phyloP scores from a whole-genome alignment of 2,888 invertebrate species.

The Galerucella calmariensis region DNA sequence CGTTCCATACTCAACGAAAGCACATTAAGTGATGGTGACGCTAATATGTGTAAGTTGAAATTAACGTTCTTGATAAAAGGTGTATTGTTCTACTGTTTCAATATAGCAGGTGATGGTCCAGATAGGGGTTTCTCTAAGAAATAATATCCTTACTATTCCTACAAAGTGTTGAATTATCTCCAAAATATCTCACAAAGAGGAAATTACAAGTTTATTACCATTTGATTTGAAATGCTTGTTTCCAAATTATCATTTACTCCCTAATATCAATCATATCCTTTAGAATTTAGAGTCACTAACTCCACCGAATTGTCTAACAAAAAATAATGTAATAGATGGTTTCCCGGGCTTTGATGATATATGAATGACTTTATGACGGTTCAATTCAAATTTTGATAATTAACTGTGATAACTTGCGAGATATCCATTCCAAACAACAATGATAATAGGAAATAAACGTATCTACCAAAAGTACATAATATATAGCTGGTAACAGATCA shows the following conservation, averaged over 20 bases:
- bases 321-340: neutral
- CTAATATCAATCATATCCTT: neutral
- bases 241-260: neutral
- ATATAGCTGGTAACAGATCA: neutral
- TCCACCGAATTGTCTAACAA: neutral
- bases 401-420: slow-evolving; percentile 33
- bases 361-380: slow-evolving; percentile 39
- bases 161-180: no score
- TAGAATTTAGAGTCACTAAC: neutral
- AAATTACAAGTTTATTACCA: no score
- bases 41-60: no score
- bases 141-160: no score
- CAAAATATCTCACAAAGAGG: no score
- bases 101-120: no score
- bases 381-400: slow-evolving; percentile 42
- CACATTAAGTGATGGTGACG: no score
- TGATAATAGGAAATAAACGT: neutral
- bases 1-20: no score
- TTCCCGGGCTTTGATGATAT: slow-evolving; percentile 34
- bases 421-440: neutral
- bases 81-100: no score
- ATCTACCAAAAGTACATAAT: neutral
- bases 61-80: no score
- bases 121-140: no score
- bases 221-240: no score